Evolutionary conservation across 2,888 invertebrate genomes (phyloP), one percentile per base, ranked within the genome.

Genomic region (Philaethria dido): DNA sequence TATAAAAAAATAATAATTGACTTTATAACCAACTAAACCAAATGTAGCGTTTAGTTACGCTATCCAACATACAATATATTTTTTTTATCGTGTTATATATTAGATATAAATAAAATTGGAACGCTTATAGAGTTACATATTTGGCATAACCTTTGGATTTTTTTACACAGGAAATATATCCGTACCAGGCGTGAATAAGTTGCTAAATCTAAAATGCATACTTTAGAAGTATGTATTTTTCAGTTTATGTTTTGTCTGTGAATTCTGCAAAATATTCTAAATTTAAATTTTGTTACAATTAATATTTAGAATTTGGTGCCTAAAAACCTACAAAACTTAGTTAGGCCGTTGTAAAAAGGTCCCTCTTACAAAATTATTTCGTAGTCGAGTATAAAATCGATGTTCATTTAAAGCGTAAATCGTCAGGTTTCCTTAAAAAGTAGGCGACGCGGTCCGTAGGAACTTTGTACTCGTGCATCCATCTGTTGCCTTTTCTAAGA

Each of bases 381-480:
- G n/a, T n/a, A 42, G 13, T 18, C 45, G 14, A 16, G 20, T 22
- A 14, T 44, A 9, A 9, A 25, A 0, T 39, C 4, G 48, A 1
- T 70, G 16, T 11, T 54, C 69, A 73, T 85, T 88, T 94, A 85
- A 97, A 97, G 78, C 97, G 94, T 75, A 97, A 96, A 79, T 97
- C 96, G 77, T 97, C 96, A 0, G 97, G 97, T 94, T 96, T 95
- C 80, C 96, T 95, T 14, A 96, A 94, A 84, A 98, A 98, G 85
- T 96, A 97, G 0, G 97, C 97, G 13, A 98, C 94, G 82, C 96
- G 95, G 74, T 97, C 94, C 63, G 95, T 94, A 11, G 96, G 95
- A 11, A 97, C 97, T 75, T 94, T 94, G 84, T 98, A 98, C 78
- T 96, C 96, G 81, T 98, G 97, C 81, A 98, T 96, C 98, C 98